These are phyloP conservation scores for Heliconius nattereri DNA, from an alignment of 1,140 invertebrate genomes.

Conservation along the genomic window DNA sequence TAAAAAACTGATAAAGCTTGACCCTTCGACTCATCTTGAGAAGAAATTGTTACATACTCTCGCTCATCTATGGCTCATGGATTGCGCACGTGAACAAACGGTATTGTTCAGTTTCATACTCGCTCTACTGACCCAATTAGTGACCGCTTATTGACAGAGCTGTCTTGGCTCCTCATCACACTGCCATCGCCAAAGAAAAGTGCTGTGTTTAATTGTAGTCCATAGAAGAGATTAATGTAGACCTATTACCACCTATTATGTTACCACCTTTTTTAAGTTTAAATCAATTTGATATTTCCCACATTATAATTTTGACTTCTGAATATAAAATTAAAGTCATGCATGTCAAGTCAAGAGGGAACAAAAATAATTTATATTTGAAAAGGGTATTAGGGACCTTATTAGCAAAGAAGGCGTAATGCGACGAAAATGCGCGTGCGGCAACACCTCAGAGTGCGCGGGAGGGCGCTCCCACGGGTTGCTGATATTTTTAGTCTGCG, in stretches of 20 bases:
- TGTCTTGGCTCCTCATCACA: conserved; percentile 69
- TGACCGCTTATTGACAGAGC: conserved; percentile 71
- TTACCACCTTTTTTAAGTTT: neutral
- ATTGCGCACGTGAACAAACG: conserved; percentile 34
- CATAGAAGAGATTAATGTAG: neutral
- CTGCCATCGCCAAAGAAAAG: conserved; percentile 36
- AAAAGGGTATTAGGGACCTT: conserved; percentile 1
- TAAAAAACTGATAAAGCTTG: conserved; percentile 26
- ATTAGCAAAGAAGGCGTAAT: conserved; percentile 53
- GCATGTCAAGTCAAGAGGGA: neutral
- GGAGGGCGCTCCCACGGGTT: conserved; percentile 81
- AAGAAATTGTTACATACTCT: conserved; percentile 11
- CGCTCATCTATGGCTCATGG: conserved; percentile 13
- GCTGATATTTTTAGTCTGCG: conserved; percentile 80
- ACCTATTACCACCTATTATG: neutral
- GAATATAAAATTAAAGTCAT: neutral
- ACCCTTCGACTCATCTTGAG: conserved; percentile 13
- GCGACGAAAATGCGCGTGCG: conserved; percentile 74
- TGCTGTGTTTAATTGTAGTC: conserved; percentile 23
- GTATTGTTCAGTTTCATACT: conserved; percentile 44
- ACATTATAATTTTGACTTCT: neutral
- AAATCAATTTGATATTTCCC: neutral
- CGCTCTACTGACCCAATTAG: conserved; percentile 76
- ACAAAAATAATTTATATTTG: neutral
- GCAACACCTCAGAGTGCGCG: conserved; percentile 74